Base-by-base conservation (phyloP, 1,140 invertebrate species). In the Plodia interpunctella region DNA sequence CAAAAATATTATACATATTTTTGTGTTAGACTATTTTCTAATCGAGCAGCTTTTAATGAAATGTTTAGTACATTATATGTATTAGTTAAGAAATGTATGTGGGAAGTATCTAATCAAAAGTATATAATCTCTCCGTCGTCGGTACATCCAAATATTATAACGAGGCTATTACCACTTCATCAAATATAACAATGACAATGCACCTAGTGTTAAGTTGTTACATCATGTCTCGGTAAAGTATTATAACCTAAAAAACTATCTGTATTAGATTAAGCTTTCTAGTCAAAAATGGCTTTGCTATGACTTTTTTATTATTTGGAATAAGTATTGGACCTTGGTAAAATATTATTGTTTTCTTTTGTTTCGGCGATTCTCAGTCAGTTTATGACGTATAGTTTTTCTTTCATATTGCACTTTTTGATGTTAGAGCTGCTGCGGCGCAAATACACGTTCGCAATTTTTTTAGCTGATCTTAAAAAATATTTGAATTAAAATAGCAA, bases 261-360 rank as follows among this genome's bases (percentile, higher is more conserved):
- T 83, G 82, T 86, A 86, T 84, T 84, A 86, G 78, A 76, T 78
- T 78, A 85, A 82, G 77, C 72, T 79, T 83, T 88, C 86, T 88
- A 88, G 86, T 88, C 86, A 88, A 88, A 85, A 87, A 87, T 78
- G 80, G 66, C 74, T 82, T 78, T 83, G 72, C 72, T 78, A 71
- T 76, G 77, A 62, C 59, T 66, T 66, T 60, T 65, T 70, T 68
- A 68, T 70, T 57, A 17, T 49, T 57, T 44, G 55, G 55, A 57
- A 25, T 21, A 44, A 44, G 38, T 44, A 44, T 44, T 44, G 38
- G 38, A 44, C 38, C 1, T 44, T 44, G 38, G n/a, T 17, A 15
- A 10, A 15, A 44, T 44, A 32, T 5, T 32, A 32, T 5, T 32
- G 6, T 44, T 44, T n/a, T 5, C 13, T 44, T 15, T 15, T n/a